These are phyloP conservation scores for Cephonodes hylas DNA, from an alignment of 2,888 invertebrate genomes.

Conservation along the genomic window DNA sequence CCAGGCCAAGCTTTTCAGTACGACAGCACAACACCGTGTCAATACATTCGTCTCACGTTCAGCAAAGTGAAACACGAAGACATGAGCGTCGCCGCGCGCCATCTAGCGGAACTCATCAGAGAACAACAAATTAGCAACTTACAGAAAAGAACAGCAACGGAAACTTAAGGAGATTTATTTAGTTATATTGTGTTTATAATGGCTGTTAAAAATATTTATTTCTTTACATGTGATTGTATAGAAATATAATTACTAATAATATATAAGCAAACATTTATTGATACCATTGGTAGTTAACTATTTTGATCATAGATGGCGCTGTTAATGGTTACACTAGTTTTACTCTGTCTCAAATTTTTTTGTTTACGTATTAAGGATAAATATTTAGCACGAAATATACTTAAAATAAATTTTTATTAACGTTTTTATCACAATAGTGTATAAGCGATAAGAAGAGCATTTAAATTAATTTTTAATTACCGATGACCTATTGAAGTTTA, in stretches of 20 bases:
- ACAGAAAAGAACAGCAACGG: slow-evolving; percentile 46
- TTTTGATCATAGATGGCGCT: slow-evolving; percentile 35
- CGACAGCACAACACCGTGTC: slow-evolving; percentile 82
- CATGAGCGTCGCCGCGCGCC: slow-evolving; percentile 82
- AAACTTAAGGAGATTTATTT: slow-evolving; percentile 19
- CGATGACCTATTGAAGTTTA: too few species aligned
- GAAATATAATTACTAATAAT: too few species aligned
- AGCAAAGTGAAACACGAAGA: slow-evolving; percentile 84
- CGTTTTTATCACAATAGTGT: too few species aligned
- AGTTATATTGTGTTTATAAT: neutral
- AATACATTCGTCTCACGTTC: slow-evolving; percentile 86
- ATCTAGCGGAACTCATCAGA: slow-evolving; percentile 81
- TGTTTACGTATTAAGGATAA: too few species aligned
- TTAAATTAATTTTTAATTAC: too few species aligned
- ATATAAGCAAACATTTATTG: neutral
- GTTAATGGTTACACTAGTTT: neutral
- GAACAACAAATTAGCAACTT: slow-evolving; percentile 74
- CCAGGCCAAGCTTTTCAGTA: slow-evolving; percentile 89
- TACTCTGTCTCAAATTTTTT: neutral
- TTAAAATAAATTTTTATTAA: too few species aligned
- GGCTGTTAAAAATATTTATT: neutral
- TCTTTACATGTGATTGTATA: neutral
- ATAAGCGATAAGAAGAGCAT: too few species aligned
- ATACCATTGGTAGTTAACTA: neutral
- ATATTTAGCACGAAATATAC: too few species aligned